Evolutionary conservation across 2,888 invertebrate species (phyloP).

Genomic region (Polylopha cassiicola): DNA sequence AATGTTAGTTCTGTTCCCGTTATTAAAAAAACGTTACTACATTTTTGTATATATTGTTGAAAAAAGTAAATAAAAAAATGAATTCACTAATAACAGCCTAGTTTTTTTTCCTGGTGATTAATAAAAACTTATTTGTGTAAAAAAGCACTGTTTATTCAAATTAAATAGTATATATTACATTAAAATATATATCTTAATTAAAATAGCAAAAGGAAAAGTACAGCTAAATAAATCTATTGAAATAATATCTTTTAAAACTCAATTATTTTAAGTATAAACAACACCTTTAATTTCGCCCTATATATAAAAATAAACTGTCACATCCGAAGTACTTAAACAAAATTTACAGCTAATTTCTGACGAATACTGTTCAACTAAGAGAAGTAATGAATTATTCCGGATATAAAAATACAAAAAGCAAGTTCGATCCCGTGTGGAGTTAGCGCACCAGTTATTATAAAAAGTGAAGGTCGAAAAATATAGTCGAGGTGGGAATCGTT

Average conservation of each 20-base stretch:
- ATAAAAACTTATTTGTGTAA: slow-evolving; percentile 39
- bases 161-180: slow-evolving; percentile 76
- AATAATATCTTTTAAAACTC: slow-evolving; percentile 68
- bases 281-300: slow-evolving; percentile 63
- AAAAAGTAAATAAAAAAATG: slow-evolving; percentile 53
- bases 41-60: slow-evolving; percentile 57
- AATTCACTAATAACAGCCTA: slow-evolving; percentile 25
- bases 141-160: slow-evolving; percentile 77
- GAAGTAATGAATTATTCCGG: slow-evolving; percentile 50
- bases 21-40: slow-evolving; percentile 33
- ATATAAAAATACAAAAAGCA: slow-evolving; percentile 77
- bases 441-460: slow-evolving; percentile 55
- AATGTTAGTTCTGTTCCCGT: too few relatives aligned
- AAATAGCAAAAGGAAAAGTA: slow-evolving; percentile 72
- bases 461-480: slow-evolving; percentile 66
- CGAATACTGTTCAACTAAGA: slow-evolving; percentile 58
- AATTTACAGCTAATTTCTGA: slow-evolving; percentile 58
- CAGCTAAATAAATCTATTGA: slow-evolving; percentile 71
- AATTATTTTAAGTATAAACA: slow-evolving; percentile 50
- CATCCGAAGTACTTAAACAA: slow-evolving; percentile 51
- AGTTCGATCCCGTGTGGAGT: slow-evolving; percentile 54
- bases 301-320: slow-evolving; percentile 52
- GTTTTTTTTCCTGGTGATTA: slow-evolving; percentile 17
- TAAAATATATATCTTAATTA: slow-evolving; percentile 75
- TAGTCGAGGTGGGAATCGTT: slow-evolving; percentile 50